A percentile compares a stretch with the other conserved stretches of the same genome.
Evolutionary conservation across 2,797 vertebrate species (phyloP).

Genomic region (Myioborus melanocephalus): DNA sequence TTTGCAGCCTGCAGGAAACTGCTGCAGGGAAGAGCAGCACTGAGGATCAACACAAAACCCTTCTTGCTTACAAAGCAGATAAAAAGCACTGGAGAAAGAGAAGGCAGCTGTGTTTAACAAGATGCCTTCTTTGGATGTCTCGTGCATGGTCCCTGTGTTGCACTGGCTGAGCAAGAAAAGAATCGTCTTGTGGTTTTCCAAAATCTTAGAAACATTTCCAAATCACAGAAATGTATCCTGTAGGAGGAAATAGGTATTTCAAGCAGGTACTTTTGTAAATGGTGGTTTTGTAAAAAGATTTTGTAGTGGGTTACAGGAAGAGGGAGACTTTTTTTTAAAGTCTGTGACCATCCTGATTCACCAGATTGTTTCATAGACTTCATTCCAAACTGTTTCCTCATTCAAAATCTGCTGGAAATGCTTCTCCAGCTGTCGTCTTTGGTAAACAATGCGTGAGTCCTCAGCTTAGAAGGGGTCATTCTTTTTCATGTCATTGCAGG

Average conservation of each 20-base stretch:
- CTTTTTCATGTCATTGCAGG: slow-evolving; percentile 79
- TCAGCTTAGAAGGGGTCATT: slow-evolving; percentile 58
- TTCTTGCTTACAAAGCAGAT: neutral
- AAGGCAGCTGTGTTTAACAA: neutral
- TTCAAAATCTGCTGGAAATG: neutral
- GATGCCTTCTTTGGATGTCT: neutral
- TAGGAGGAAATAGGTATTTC: neutral
- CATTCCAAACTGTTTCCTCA: neutral
- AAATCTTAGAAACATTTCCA: neutral
- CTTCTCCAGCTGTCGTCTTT: neutral
- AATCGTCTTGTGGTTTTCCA: neutral
- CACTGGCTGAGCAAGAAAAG: neutral
- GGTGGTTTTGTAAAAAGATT: neutral
- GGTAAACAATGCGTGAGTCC: neutral
- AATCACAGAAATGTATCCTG: neutral
- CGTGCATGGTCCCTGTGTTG: fast-evolving
- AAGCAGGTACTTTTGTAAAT: neutral
- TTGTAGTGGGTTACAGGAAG: neutral
- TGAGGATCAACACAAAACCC: neutral
- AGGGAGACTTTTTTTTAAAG: neutral
- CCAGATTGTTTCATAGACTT: neutral
- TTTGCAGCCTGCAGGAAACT: neutral
- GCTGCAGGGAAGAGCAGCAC: neutral
- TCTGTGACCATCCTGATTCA: neutral
- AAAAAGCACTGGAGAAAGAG: neutral